Base-by-base conservation (phyloP, 2,797 vertebrate species). In the Arctocebus calabarensis region DNA sequence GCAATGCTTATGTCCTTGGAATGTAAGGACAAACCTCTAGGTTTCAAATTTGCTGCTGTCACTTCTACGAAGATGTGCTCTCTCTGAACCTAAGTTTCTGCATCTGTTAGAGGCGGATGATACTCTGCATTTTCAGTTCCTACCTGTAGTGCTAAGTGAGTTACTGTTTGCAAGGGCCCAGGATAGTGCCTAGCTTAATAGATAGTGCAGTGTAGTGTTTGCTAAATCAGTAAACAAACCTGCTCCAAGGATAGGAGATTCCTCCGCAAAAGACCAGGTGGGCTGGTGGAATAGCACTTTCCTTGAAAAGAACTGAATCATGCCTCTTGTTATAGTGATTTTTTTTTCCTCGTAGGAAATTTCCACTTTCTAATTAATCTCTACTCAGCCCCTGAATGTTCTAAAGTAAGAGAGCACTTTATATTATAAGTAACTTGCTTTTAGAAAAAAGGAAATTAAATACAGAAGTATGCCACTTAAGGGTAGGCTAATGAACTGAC, bases 331-430 rank as follows among this genome's bases (percentile, higher is more conserved):
- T 64, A 62, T 22, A 61, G 66, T 29, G 40, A 57, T 55, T 20
- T 34, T 61, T 93, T 94, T 88, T 62, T 4, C 78, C 78, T 75
- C 20, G 32, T 4, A 83, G 83, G 59, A 79, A 93, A 95, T 95
- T 93, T 84, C 90, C 91, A 71, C 70, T 96, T 96, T 81, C 90
- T 93, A 84, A 90, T 96, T 93, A 86, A 88, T 91, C 71, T 92
- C 57, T 81, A 37, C 5, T 27, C 87, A 7, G 66, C n/a, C 32
- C 48, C 55, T 73, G 84, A 93, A 66, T 75, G 83, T 62, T 92
- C 70, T 79, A 75, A 94, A 92, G 48, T 78, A 79, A 90, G 66
- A 93, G 8, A 84, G 34, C 75, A 40, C 85, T 96, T 85, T 78
- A 74, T 57, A 79, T 85, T 78, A 74, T 57, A 79, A 70, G 43